These are phyloP conservation scores for Pantherophis vulpinus DNA, from an alignment of 2,797 vertebrate genomes.

Conservation along the genomic window DNA sequence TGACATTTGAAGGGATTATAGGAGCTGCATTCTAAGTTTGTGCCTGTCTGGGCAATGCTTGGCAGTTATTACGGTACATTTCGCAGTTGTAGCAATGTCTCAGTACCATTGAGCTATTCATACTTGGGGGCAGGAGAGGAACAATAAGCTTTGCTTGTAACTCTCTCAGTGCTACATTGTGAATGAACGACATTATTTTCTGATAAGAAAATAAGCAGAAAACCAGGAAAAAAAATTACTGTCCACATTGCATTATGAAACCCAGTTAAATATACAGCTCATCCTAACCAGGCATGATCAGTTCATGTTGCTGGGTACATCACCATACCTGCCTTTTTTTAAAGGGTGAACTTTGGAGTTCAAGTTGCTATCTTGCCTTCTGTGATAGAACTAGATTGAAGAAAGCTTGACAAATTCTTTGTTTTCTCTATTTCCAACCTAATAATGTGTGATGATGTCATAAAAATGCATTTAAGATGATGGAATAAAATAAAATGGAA, in stretches of 20 bases:
- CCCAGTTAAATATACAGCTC: slow-evolving; percentile 35
- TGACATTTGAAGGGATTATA: background rate
- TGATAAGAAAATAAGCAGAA: background rate
- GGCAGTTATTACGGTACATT: background rate
- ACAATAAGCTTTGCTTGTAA: background rate
- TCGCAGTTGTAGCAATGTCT: background rate
- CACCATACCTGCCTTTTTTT: fast-evolving
- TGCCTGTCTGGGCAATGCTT: background rate
- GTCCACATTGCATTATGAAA: slow-evolving; percentile 37
- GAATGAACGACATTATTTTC: background rate
- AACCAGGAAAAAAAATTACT: background rate
- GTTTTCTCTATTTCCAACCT: background rate
- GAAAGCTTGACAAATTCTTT: background rate
- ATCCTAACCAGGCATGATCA: background rate
- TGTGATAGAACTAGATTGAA: background rate
- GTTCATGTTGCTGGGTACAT: background rate
- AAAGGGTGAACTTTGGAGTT: background rate
- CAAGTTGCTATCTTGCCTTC: background rate
- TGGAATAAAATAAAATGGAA: background rate
- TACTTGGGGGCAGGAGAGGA: background rate
- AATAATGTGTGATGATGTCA: background rate
- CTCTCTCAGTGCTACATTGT: background rate
- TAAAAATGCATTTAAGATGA: background rate
- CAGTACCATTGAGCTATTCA: background rate
- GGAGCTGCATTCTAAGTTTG: background rate